These are phyloP conservation scores for Heterochromis multidens DNA, from an alignment of 2,113 vertebrate genomes.

Conservation along the genomic window DNA sequence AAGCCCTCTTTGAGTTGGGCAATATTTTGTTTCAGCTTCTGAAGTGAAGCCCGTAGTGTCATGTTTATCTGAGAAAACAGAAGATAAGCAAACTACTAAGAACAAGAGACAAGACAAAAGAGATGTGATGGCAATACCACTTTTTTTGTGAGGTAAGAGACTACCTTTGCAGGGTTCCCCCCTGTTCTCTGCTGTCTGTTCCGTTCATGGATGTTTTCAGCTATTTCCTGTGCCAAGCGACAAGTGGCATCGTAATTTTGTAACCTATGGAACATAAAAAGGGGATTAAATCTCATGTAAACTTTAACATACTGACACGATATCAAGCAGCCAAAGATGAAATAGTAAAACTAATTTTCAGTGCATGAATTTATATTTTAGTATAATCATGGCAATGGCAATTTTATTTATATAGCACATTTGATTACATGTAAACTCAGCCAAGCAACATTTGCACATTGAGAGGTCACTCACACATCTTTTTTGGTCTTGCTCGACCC, in stretches of 20 bases:
- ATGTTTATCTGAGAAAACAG: conserved; percentile 82
- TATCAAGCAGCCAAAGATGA: not conserved
- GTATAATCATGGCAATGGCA: not conserved
- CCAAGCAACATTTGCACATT: too few species aligned
- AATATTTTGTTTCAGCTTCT: conserved; percentile 89
- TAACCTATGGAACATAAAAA: conserved; percentile 74
- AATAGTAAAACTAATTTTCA: not conserved
- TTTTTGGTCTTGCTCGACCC: not conserved
- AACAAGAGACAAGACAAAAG: not conserved
- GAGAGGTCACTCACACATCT: not conserved
- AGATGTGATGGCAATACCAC: not conserved
- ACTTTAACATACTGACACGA: not conserved
- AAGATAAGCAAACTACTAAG: not conserved
- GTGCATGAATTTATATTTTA: not conserved
- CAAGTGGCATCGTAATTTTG: conserved; percentile 85
- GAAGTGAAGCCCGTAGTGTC: conserved; percentile 83
- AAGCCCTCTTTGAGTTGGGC: conserved; percentile 85
- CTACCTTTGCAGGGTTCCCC: conserved; percentile 87
- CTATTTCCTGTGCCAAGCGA: conserved; percentile 87
- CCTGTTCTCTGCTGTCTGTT: conserved; percentile 86
- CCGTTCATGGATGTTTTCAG: conserved; percentile 89
- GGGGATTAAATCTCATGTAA: not conserved
- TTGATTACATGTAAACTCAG: not conserved
- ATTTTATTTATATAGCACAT: not conserved
- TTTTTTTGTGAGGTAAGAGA: not conserved